These are phyloP conservation scores for Diceros bicornis DNA, from an alignment of 2,797 vertebrate species.

Conservation along the genomic window DNA sequence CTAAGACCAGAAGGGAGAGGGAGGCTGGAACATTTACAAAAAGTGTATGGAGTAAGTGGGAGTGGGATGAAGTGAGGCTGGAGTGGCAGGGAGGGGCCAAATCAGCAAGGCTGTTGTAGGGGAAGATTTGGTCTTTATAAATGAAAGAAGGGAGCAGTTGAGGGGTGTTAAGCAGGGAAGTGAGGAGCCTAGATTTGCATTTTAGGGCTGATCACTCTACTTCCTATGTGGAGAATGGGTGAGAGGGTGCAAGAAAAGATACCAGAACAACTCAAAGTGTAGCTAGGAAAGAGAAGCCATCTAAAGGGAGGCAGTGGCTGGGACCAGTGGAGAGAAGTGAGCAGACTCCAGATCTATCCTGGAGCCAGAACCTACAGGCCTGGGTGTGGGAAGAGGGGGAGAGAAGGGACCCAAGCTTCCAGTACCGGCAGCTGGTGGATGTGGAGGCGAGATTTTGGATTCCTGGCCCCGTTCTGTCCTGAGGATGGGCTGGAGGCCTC, in stretches of 20 bases:
- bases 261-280: not conserved
- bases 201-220: not conserved
- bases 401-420: not conserved
- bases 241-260: not conserved
- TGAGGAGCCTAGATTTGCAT: not conserved
- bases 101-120: not conserved
- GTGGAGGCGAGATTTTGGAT: not conserved
- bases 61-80: not conserved
- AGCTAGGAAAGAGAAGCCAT: not conserved
- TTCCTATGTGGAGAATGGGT: not conserved
- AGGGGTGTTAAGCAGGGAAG: not conserved
- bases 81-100: not conserved
- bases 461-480: not conserved
- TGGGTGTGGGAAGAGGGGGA: not conserved
- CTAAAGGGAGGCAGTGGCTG: not conserved
- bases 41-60: rapidly evolving
- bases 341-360: not conserved
- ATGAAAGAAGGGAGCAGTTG: no score
- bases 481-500: not conserved
- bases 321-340: not conserved
- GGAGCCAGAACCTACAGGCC: not conserved
- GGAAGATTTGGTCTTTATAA: not conserved
- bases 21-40: not conserved
- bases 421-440: not conserved
- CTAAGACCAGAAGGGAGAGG: not conserved